These are phyloP conservation scores for Apamea monoglypha DNA, from an alignment of 2,888 invertebrate species.

Conservation along the genomic window DNA sequence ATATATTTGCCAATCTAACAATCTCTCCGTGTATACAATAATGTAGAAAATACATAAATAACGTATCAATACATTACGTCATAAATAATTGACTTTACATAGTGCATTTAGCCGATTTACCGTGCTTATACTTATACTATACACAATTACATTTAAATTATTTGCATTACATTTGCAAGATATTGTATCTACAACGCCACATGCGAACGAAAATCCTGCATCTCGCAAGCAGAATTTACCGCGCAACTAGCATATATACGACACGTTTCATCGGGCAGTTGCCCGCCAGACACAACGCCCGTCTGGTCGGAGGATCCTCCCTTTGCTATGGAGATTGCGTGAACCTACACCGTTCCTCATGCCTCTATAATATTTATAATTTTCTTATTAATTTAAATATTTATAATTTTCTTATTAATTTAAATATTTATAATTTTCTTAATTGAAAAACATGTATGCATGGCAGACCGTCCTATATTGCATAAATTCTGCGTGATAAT, in stretches of 20 bases:
- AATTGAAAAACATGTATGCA: background rate
- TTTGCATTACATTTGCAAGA: slow-evolving; percentile 3
- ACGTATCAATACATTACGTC: slow-evolving; percentile 35
- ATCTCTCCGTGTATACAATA: slow-evolving; percentile 53
- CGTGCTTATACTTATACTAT: slow-evolving; percentile 27
- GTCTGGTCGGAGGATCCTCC: too few relatives aligned
- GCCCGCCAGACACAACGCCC: too few relatives aligned
- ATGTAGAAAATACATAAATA: slow-evolving; percentile 56
- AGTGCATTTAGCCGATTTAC: slow-evolving; percentile 4
- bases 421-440: background rate
- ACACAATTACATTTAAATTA: slow-evolving; percentile 19
- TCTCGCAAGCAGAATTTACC: too few relatives aligned
- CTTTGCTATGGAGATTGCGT: too few relatives aligned
- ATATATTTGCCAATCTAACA: slow-evolving; percentile 54
- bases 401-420: too few relatives aligned
- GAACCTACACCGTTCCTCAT: too few relatives aligned
- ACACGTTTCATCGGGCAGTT: too few relatives aligned
- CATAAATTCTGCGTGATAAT: background rate
- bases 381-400: background rate
- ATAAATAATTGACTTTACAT: slow-evolving; percentile 46
- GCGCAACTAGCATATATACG: too few relatives aligned
- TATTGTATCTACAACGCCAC: background rate
- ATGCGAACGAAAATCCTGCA: too few relatives aligned
- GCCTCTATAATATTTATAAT: background rate
- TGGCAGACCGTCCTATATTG: background rate